A percentile compares a stretch with the other conserved stretches of the same genome.
Conservation (phyloP, 2,888 invertebrate species). For the Drosophila crucigera region DNA sequence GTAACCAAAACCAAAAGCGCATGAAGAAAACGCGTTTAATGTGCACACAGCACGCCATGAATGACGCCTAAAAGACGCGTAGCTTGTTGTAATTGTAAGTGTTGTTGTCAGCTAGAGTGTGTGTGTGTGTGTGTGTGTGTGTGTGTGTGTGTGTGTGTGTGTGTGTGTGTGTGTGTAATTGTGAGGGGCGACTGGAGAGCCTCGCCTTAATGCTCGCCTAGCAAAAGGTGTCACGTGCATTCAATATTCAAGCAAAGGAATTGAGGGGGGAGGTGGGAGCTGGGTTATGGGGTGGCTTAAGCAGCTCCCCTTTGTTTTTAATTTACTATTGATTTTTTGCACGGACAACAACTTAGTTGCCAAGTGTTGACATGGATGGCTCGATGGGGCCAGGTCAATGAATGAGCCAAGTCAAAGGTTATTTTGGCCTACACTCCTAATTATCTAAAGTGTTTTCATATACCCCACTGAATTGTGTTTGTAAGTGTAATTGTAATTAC, state of each 20-base stretch:
- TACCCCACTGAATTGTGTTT: neutral
- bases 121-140: neutral
- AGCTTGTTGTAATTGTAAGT: constrained; percentile 37
- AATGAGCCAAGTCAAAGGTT: constrained; percentile 35
- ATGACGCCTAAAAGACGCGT: constrained; percentile 83
- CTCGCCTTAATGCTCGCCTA: constrained; percentile 35
- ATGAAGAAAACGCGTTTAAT: constrained; percentile 59
- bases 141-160: neutral
- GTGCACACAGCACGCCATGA: constrained; percentile 77
- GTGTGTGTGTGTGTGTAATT: neutral
- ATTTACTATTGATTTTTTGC: constrained; percentile 62
- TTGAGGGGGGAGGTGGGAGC: neutral
- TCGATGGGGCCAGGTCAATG: constrained; percentile 52
- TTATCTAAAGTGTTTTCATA: constrained; percentile 36
- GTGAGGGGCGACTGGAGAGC: constrained; percentile 5
- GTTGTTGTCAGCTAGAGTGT: constrained; percentile 20
- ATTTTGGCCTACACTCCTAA: constrained; percentile 27
- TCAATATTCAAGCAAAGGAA: constrained; percentile 6
- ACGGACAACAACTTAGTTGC: constrained; percentile 36
- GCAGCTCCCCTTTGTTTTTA: constrained; percentile 42
- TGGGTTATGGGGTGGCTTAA: constrained; percentile 24
- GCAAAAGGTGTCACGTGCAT: constrained; percentile 66
- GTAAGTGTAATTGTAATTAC: constrained; percentile 24
- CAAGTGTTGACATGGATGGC: constrained; percentile 63
- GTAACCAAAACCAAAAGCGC: constrained; percentile 24